Evolutionary conservation across 2,797 vertebrate species (phyloP).

Genomic region (Botia almorhae): DNA sequence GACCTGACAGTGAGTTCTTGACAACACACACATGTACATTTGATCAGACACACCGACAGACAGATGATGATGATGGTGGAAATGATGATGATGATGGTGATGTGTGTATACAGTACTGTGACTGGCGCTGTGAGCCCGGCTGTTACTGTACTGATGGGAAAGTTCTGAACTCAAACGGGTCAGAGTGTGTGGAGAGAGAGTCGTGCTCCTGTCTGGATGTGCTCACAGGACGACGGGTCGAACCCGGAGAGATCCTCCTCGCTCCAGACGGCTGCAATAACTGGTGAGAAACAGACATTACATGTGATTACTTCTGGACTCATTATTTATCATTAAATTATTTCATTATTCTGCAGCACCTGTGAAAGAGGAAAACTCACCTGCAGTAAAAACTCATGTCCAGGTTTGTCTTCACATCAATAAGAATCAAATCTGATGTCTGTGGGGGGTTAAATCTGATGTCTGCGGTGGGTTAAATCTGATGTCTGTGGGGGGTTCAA

Average conservation of each 20-base stretch:
- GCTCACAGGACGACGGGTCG: slow-evolving; percentile 70
- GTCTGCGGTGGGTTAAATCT: not conserved
- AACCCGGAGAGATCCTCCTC: slow-evolving; percentile 65
- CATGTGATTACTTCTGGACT: not conserved
- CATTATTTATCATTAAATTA: not conserved
- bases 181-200: slow-evolving; percentile 72
- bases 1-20: slow-evolving; percentile 80
- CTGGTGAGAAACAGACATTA: slow-evolving; percentile 78
- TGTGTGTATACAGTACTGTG: slow-evolving; percentile 66
- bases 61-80: not conserved
- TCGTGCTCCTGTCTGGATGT: slow-evolving; percentile 85
- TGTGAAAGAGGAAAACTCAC: slow-evolving; percentile 79
- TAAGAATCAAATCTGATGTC: not conserved
- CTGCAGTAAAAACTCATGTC: slow-evolving; percentile 79
- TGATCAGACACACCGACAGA: not conserved
- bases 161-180: slow-evolving; percentile 78
- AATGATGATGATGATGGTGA: not conserved
- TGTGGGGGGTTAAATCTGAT: not conserved
- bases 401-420: slow-evolving; percentile 72
- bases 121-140: slow-evolving; percentile 85
- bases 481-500: not conserved
- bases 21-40: not conserved
- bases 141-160: slow-evolving; percentile 86
- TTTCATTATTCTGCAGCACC: slow-evolving; percentile 72
- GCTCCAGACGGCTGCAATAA: slow-evolving; percentile 83